Conservation (phyloP, 2,797 vertebrate species). For the Artibeus lituratus region DNA sequence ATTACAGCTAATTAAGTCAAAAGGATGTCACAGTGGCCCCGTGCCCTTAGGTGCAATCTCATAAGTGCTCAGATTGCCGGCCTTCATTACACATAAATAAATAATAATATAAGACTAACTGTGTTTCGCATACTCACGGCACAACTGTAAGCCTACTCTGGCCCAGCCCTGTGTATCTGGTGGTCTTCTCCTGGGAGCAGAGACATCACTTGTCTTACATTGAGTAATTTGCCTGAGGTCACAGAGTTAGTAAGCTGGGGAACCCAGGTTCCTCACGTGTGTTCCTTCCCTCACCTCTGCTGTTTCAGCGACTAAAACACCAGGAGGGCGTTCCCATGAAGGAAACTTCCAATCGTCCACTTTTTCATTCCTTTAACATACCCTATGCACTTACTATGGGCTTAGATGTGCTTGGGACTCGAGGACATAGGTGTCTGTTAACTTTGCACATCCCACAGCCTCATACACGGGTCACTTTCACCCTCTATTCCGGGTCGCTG, state of each 20-base stretch:
- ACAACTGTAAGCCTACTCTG: neutral
- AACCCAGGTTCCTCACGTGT: neutral
- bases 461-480: neutral
- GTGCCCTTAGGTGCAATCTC: neutral
- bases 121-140: neutral
- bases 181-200: neutral
- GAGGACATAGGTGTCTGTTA: neutral
- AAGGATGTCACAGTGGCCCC: neutral
- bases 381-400: neutral
- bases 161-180: neutral
- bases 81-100: neutral
- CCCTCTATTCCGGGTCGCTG: neutral
- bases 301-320: neutral
- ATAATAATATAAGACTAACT: neutral
- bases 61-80: neutral
- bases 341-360: neutral
- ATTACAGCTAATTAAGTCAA: neutral
- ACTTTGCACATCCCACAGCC: neutral
- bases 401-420: neutral
- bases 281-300: neutral
- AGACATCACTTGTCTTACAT: neutral
- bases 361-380: neutral
- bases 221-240: neutral
- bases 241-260: neutral
- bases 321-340: neutral